These are phyloP conservation scores for Galeopsomyia nigrocyanea DNA, from an alignment of 2,888 invertebrate genomes.

Conservation along the genomic window DNA sequence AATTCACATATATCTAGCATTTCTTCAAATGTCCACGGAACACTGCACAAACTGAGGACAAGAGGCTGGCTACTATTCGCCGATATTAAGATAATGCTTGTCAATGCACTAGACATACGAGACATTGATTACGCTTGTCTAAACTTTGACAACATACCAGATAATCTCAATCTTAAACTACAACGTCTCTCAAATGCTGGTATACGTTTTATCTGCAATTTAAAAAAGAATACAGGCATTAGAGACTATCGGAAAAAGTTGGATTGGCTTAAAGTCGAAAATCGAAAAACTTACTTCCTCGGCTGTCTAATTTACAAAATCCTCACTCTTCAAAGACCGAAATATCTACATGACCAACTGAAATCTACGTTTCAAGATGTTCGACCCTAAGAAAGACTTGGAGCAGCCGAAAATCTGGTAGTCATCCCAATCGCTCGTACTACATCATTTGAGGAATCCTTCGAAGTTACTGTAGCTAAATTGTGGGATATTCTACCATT, in stretches of 20 bases:
- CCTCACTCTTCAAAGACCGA: no score
- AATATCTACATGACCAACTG: no score
- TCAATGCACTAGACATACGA: not conserved
- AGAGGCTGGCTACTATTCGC: not conserved
- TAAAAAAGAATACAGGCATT: not conserved
- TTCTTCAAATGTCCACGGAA: not conserved
- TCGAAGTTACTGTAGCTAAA: no score
- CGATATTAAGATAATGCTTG: not conserved
- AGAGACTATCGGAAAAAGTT: not conserved
- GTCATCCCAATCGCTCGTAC: no score
- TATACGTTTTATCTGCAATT: not conserved
- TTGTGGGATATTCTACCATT: no score
- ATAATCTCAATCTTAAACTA: not conserved
- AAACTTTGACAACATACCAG: not conserved
- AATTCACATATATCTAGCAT: not conserved
- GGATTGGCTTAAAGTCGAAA: not conserved
- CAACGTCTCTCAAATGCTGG: not conserved
- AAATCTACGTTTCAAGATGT: no score
- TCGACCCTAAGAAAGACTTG: no score
- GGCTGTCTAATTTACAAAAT: no score
- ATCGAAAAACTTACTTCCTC: not conserved
- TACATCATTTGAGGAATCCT: no score
- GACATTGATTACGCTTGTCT: constrained; percentile 2
- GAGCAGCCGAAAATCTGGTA: no score
- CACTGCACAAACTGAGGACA: not conserved